A percentile compares a stretch with the other conserved stretches of the same genome.
phyloP scores from a whole-genome alignment of 2,113 vertebrate genomes.

The Illadopsis cleaveri region DNA sequence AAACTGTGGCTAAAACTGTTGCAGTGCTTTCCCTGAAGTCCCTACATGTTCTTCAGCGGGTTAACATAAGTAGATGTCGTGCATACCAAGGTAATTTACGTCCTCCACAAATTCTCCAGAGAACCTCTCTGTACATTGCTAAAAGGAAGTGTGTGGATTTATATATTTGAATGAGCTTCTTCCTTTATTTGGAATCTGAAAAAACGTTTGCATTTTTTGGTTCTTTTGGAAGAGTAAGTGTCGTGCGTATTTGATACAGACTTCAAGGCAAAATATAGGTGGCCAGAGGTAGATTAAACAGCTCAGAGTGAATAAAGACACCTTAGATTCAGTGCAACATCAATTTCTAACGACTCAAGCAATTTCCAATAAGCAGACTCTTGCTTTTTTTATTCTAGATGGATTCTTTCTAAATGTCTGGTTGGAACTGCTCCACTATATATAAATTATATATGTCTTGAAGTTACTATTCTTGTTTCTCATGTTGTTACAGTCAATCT shows the following conservation, averaged over 20 bases:
- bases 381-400: neutral
- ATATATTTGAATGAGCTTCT: neutral
- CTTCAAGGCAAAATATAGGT: neutral
- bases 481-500: neutral
- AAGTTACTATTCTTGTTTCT: neutral
- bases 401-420: neutral
- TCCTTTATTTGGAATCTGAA: neutral
- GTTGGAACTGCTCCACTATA: neutral
- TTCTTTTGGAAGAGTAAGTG: neutral
- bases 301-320: neutral
- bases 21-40: neutral
- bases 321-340: neutral
- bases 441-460: neutral
- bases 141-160: neutral
- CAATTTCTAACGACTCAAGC: neutral
- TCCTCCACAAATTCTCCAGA: neutral
- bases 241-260: neutral
- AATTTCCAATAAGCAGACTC: neutral
- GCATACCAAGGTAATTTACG: neutral
- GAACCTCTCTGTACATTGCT: neutral
- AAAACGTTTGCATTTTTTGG: neutral
- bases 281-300: neutral
- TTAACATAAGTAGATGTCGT: neutral
- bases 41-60: neutral
- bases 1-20: neutral